Percentiles rank a stretch among this genome's conserved stretches.
Evolutionary conservation across 2,888 invertebrate genomes (phyloP).

Genomic region (Temnothorax unifasciatus): DNA sequence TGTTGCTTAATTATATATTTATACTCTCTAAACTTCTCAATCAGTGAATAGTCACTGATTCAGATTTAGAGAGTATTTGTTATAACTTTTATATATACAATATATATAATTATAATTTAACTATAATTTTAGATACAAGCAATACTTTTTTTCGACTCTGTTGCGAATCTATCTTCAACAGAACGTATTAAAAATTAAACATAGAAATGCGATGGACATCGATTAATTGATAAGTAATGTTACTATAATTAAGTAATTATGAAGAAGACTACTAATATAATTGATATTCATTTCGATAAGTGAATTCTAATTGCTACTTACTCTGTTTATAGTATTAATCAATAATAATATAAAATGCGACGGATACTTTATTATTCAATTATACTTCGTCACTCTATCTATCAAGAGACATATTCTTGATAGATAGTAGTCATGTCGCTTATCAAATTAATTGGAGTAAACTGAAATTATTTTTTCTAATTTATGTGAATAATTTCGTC

Average conservation of each 20-base stretch:
- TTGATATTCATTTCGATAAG: neutral
- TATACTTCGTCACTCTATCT: neutral
- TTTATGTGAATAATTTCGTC: neutral
- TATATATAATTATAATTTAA: neutral
- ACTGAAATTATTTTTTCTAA: neutral
- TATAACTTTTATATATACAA: neutral
- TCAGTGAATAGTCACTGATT: too few species aligned
- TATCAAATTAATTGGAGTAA: neutral
- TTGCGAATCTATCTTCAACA: neutral
- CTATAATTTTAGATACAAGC: neutral
- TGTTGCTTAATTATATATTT: neutral
- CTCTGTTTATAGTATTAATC: neutral
- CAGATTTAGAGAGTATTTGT: neutral
- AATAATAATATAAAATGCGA: neutral
- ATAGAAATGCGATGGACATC: neutral
- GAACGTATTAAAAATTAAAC: neutral
- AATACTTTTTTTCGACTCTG: neutral
- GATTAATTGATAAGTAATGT: neutral
- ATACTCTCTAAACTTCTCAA: neutral
- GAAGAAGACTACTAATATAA: neutral
- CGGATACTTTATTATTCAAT: neutral
- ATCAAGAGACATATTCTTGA: neutral
- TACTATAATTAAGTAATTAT: neutral
- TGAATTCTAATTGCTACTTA: conserved; percentile 2
- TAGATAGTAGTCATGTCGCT: neutral